Evolutionary conservation across 2,888 invertebrate species (phyloP).

Genomic region (Megamerina dolium): DNA sequence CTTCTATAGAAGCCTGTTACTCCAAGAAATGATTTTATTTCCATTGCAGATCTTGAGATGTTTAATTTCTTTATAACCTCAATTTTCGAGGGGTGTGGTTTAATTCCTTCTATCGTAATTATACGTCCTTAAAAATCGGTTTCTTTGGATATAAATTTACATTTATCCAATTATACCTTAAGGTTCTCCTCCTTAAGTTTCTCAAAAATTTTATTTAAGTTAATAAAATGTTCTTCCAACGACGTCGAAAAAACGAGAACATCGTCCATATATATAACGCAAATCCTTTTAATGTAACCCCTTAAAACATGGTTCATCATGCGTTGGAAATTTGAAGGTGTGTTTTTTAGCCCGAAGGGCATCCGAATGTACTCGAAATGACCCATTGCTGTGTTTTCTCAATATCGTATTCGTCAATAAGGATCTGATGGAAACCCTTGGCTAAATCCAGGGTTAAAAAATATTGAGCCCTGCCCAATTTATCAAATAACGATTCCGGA

Average conservation of each 20-base stretch:
- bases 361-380: not conserved
- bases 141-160: not conserved
- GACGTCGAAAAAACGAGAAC: not conserved
- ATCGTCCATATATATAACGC: not conserved
- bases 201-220: not conserved
- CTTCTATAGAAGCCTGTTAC: no score
- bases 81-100: no score
- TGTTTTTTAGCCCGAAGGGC: not conserved
- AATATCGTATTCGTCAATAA: not conserved
- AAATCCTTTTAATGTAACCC: not conserved
- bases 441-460: not conserved
- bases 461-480: not conserved
- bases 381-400: not conserved
- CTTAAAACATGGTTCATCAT: not conserved
- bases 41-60: no score
- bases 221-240: not conserved
- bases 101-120: no score
- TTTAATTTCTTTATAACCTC: no score
- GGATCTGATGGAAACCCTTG: not conserved
- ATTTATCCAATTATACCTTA: not conserved
- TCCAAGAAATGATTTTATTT: no score
- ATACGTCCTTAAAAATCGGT: no score
- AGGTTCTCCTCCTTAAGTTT: no score
- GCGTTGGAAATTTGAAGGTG: not conserved
- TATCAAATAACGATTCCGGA: not conserved